phyloP scores from a whole-genome alignment of 64 coral and sea anemone species.

The Montipora efflorescens region DNA sequence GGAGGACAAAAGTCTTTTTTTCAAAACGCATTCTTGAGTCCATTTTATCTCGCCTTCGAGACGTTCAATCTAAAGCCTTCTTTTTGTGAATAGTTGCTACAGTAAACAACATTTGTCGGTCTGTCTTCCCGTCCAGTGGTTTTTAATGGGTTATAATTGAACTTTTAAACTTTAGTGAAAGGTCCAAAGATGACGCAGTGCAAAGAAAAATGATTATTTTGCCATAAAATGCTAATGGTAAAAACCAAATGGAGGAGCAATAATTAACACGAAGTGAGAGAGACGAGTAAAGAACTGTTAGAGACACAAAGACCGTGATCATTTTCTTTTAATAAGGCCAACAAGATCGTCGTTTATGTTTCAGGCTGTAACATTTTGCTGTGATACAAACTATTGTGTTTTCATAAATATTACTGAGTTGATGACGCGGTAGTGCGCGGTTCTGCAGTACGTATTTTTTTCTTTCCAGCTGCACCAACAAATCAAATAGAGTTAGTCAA shows the following conservation, averaged over 20 bases:
- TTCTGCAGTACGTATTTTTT: slow-evolving; percentile 18
- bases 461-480: slow-evolving; percentile 44
- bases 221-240: slow-evolving; percentile 13
- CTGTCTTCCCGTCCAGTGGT: background rate
- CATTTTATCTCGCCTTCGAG: slow-evolving; percentile 22
- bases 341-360: background rate
- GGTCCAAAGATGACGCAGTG: slow-evolving; percentile 4
- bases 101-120: background rate
- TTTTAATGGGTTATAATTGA: slow-evolving; percentile 48
- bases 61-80: slow-evolving; percentile 10
- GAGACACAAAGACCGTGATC: slow-evolving; percentile 5
- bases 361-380: background rate
- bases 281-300: slow-evolving; percentile 22
- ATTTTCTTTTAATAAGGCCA: slow-evolving; percentile 33
- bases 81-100: slow-evolving; percentile 1
- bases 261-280: slow-evolving; percentile 13
- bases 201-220: slow-evolving; percentile 14
- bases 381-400: slow-evolving; percentile 35
- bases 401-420: slow-evolving; percentile 11
- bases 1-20: slow-evolving; percentile 31
- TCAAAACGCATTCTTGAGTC: slow-evolving; percentile 36
- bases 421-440: background rate
- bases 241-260: background rate
- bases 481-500: slow-evolving; percentile 12
- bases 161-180: slow-evolving; percentile 4